Evolutionary conservation across 2,797 vertebrate species (phyloP).

Genomic region (Argya squamiceps): DNA sequence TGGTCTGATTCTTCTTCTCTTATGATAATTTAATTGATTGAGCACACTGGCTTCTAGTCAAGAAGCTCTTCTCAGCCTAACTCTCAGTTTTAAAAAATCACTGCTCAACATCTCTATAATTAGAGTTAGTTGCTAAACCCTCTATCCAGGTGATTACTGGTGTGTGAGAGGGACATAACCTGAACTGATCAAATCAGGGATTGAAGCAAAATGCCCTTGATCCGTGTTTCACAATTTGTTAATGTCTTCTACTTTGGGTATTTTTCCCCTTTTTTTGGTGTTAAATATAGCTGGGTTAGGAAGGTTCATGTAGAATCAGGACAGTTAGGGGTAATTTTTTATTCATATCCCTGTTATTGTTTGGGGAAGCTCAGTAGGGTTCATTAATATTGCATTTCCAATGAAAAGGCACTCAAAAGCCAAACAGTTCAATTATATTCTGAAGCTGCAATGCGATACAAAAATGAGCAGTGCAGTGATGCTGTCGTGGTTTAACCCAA

Average conservation of each 20-base stretch:
- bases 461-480: background rate
- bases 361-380: background rate
- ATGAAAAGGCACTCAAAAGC: background rate
- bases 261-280: background rate
- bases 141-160: constrained; percentile 19
- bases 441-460: background rate
- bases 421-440: background rate
- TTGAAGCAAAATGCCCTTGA: constrained; percentile 4
- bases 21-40: constrained; percentile 68
- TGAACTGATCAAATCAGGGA: background rate
- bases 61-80: constrained; percentile 59
- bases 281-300: background rate
- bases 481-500: background rate
- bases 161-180: background rate
- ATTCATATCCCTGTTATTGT: background rate
- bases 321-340: background rate
- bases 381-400: constrained; percentile 37
- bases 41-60: constrained; percentile 18
- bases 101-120: constrained; percentile 52
- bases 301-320: background rate
- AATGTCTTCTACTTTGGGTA: background rate
- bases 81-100: constrained; percentile 33
- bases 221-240: background rate
- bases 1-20: constrained; percentile 45
- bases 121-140: constrained; percentile 52